A percentile compares a stretch with the other conserved stretches of the same genome.
Conservation (phyloP, 2,888 invertebrate genomes). For the Stratiomys singularior region DNA sequence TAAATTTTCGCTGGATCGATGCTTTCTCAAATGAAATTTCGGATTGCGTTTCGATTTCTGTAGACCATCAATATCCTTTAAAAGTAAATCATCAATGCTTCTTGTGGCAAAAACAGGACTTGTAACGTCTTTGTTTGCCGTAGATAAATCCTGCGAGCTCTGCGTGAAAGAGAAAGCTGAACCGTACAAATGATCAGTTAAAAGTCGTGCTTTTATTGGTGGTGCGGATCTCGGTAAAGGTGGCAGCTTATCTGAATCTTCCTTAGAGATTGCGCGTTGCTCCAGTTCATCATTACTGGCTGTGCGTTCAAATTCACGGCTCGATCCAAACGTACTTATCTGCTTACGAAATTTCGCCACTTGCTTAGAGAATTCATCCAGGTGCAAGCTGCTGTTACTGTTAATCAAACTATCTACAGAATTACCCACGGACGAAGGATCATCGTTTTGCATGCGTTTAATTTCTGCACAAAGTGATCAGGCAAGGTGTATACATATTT, state of each 20-base stretch:
- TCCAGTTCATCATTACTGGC: conserved; percentile 45
- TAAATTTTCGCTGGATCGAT: conserved; percentile 48
- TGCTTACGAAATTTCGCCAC: conserved; percentile 47
- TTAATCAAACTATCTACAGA: conserved; percentile 47
- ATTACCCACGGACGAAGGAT: conserved; percentile 45
- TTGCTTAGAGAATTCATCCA: conserved; percentile 50
- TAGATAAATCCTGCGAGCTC: conserved; percentile 52
- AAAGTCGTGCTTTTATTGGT: conserved; percentile 49
- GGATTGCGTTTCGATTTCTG: conserved; percentile 49
- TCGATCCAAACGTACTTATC: conserved; percentile 48
- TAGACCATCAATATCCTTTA: conserved; percentile 54
- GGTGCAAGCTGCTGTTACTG: conserved; percentile 41
- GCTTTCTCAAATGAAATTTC: conserved; percentile 52
- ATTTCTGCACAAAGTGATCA: conserved; percentile 27
- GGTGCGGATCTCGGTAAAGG: conserved; percentile 49
- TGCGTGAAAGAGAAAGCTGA: conserved; percentile 51
- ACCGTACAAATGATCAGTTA: conserved; percentile 48
- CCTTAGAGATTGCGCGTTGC: neutral
- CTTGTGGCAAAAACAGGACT: conserved; percentile 53
- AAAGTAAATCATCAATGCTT: conserved; percentile 55
- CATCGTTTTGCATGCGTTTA: conserved; percentile 46
- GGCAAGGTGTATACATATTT: neutral
- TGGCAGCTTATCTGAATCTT: conserved; percentile 44
- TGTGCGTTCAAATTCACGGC: conserved; percentile 16
- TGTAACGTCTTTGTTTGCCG: conserved; percentile 12